Evolutionary conservation across 2,113 vertebrate species (phyloP), one percentile per base, ranked within the genome.

Genomic region (Aptenodytes patagonicus): DNA sequence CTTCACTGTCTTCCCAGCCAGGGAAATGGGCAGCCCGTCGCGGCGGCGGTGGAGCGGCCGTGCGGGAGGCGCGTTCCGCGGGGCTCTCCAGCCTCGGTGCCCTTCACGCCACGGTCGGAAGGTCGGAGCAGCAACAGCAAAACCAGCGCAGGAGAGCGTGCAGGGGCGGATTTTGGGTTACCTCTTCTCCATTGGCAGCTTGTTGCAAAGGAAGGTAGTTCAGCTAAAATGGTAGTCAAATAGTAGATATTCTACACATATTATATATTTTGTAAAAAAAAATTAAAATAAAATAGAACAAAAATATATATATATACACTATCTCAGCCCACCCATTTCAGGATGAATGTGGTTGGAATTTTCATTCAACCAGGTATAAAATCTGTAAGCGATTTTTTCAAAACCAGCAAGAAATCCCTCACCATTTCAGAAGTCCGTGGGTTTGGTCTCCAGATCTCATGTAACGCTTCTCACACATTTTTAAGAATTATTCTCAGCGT

Each of bases 181-280:
- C 96, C 89, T 96, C 95, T 95, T 95, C 95, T 95, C 95, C 95
- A 61, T 54, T 32, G 90, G 96, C 97, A 94, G 92, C 90, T 93
- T n/a, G 86, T 42, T 78, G 83, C 32, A 0, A 92, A 87, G 84
- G 90, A 95, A 77, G 90, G 85, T 92, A 42, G 93, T 81, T 93
- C 68, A 89, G 95, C 86, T 96, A 42, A 95, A 92, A 81, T 17
- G 76, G 95, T 93, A 97, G 96, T 95, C 73, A 86, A 95, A 94
- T 94, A 97, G 94, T 95, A 97, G 94, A 97, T 96, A 97, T 96
- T 96, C 95, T 96, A 96, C 92, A 96, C 92, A 97, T 95, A 94
- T 93, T 96, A 86, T 97, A 97, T 97, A 96, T 97, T 97, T 97
- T 96, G 95, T 97, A 96, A 96, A 96, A 96, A 97, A 96, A 75